These are phyloP conservation scores for Gymnopithys bicolor DNA, from an alignment of 2,797 vertebrate species.

Conservation along the genomic window DNA sequence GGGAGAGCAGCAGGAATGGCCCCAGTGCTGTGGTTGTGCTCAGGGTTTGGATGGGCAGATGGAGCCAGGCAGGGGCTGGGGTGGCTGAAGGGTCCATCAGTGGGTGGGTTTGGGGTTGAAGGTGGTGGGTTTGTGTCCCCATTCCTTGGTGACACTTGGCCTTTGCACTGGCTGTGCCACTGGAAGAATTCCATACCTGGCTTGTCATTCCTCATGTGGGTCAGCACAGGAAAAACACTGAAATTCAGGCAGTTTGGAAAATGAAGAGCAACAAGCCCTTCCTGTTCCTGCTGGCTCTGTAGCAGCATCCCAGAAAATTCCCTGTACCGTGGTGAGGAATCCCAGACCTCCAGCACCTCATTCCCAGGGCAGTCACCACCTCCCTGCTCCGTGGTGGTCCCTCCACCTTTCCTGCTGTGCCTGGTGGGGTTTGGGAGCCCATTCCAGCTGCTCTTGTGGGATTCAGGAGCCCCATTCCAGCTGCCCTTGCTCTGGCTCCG, in stretches of 20 bases:
- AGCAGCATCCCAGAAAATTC: neutral
- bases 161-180: neutral
- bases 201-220: neutral
- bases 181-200: neutral
- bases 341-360: neutral
- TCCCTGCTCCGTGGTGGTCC: fast-evolving
- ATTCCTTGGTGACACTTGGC: neutral
- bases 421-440: neutral
- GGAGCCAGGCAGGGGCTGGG: neutral
- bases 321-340: neutral
- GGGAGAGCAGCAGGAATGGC: neutral
- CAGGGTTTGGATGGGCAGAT: fast-evolving
- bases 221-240: fast-evolving
- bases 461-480: neutral
- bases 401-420: neutral
- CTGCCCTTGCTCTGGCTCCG: neutral
- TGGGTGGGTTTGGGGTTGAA: neutral
- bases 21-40: neutral
- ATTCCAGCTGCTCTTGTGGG: too few species aligned
- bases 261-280: neutral
- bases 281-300: neutral
- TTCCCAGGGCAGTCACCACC: neutral
- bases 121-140: neutral
- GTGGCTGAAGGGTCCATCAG: neutral
- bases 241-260: neutral